Conservation (phyloP, 2,113 vertebrate genomes). For the western clawed frog (Xenopus tropicalis) region UCB_Xtro_10.0 CM004448.2:32291001-32291500, state of each 20-base stretch:
- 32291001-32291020: neutral
- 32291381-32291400: too few species aligned
- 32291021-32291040: neutral
- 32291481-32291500: too few species aligned
- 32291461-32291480: too few species aligned
- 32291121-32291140: constrained; percentile 1
- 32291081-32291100: constrained; percentile 8
- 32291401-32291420: too few species aligned
- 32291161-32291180: constrained; percentile 18
- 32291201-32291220: neutral
- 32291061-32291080: neutral
- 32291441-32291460: too few species aligned
- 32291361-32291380: too few species aligned
- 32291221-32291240: constrained; percentile 7
- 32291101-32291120: constrained; percentile 6
- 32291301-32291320: too few species aligned
- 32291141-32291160: constrained; percentile 15
- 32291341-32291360: too few species aligned
- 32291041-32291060: neutral
- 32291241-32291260: neutral
- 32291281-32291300: too few species aligned
- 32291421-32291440: too few species aligned
- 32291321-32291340: too few species aligned
- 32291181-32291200: constrained; percentile 17
- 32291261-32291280: neutral